Percentiles rank a stretch among this genome's conserved stretches.
phyloP scores from a whole-genome alignment of 2,113 vertebrate species.

The Cephalopholis sonnerati region DNA sequence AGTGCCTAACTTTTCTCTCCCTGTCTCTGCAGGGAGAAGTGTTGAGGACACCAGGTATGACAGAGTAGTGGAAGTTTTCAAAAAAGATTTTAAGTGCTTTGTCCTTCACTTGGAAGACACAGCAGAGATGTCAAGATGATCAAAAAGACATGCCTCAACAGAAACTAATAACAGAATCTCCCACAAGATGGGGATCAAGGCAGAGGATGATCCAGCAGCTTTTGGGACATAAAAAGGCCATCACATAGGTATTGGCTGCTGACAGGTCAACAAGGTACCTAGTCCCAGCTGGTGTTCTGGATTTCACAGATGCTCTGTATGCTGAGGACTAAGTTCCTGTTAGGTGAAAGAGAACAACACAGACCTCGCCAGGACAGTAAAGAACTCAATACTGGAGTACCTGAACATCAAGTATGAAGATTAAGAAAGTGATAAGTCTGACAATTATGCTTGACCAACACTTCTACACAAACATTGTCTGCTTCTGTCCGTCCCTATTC shows the following conservation, averaged over 20 bases:
- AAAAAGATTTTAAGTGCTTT: background rate
- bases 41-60: too few species aligned
- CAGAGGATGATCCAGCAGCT: background rate
- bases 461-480: too few species aligned
- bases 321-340: background rate
- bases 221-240: background rate
- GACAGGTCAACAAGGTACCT: background rate
- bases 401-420: too few species aligned
- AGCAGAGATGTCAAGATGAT: too few species aligned
- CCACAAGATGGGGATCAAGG: background rate
- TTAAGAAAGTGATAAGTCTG: too few species aligned
- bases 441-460: too few species aligned
- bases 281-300: background rate
- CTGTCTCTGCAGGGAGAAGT: too few species aligned
- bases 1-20: too few species aligned
- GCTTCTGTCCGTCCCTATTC: too few species aligned
- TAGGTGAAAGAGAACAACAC: background rate
- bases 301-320: background rate
- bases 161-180: background rate
- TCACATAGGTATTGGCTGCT: constrained; percentile 2
- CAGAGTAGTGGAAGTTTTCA: too few species aligned
- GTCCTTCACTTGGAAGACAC: background rate
- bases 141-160: background rate
- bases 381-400: background rate
- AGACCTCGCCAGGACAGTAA: background rate